These are phyloP conservation scores for Drosophila melanocephala DNA, from an alignment of 2,888 invertebrate species.

Conservation along the genomic window DNA sequence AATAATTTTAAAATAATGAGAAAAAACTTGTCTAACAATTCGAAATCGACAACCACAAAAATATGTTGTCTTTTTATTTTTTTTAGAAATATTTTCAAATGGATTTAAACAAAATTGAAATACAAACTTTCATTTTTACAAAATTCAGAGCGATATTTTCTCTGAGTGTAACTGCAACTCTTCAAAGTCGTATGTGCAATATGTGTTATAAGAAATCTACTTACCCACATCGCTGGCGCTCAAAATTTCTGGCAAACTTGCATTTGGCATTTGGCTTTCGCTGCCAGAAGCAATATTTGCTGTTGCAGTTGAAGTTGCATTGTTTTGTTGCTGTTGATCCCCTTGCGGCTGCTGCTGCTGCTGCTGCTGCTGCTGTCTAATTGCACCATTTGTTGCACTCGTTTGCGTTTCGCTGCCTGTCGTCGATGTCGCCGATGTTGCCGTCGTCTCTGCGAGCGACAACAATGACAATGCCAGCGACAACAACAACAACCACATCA, in stretches of 20 bases:
- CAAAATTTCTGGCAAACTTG: constrained; percentile 76
- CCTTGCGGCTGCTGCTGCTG: constrained; percentile 24
- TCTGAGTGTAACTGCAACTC: background rate
- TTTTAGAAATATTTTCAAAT: background rate
- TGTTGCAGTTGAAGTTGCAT: constrained; percentile 28
- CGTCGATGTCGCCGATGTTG: constrained; percentile 43
- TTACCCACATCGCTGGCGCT: constrained; percentile 76
- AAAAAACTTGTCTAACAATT: too few relatives aligned
- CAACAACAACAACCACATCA: constrained; percentile 59
- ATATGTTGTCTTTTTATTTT: too few relatives aligned
- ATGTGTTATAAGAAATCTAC: constrained; percentile 48
- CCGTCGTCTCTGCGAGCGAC: constrained; percentile 36
- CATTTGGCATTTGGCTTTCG: constrained; percentile 61
- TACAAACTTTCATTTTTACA: background rate
- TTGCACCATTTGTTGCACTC: constrained; percentile 81
- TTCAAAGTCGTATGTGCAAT: constrained; percentile 21
- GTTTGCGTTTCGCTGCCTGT: constrained; percentile 69
- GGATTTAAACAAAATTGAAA: background rate
- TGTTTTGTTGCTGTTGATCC: constrained; percentile 26
- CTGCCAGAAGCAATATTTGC: constrained; percentile 36
- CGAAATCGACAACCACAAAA: too few relatives aligned
- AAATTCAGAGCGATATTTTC: background rate
- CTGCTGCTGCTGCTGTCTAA: constrained; percentile 68
- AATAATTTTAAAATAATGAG: background rate
- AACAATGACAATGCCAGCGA: constrained; percentile 63